A percentile compares a stretch with the other conserved stretches of the same genome.
These are phyloP conservation scores for Xiphydria camelus DNA, from an alignment of 2,888 invertebrate species.

Conservation along the genomic window DNA sequence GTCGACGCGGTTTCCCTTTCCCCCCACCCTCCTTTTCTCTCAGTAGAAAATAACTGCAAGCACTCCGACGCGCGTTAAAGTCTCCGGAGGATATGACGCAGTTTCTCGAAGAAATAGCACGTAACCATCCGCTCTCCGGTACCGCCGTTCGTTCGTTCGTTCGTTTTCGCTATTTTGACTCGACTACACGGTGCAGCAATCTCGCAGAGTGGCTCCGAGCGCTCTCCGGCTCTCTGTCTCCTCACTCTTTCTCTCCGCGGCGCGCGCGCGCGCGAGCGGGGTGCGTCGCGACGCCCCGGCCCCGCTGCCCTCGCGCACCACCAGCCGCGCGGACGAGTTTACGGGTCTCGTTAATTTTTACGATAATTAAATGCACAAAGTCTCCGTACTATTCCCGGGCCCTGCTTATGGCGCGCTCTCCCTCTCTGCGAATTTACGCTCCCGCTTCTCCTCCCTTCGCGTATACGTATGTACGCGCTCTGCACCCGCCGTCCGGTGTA, in stretches of 20 bases:
- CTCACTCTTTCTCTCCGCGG: slow-evolving; percentile 6
- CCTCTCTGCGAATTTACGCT: too few relatives aligned
- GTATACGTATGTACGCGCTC: too few relatives aligned
- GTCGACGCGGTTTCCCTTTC: too few relatives aligned
- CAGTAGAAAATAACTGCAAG: too few relatives aligned
- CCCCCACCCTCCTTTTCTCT: too few relatives aligned
- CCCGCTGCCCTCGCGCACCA: slow-evolving; percentile 14
- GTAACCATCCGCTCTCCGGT: too few relatives aligned
- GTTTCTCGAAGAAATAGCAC: too few relatives aligned
- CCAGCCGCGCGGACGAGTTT: slow-evolving; percentile 23
- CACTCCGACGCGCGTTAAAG: slow-evolving; percentile 32
- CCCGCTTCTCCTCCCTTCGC: too few relatives aligned
- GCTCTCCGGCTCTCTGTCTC: slow-evolving; percentile 14
- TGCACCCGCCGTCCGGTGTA: too few relatives aligned
- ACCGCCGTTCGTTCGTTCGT: slow-evolving; percentile 26
- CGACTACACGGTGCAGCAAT: slow-evolving; percentile 30
- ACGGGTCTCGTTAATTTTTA: slow-evolving; percentile 28
- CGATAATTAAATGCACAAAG: slow-evolving; percentile 38
- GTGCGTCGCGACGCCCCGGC: slow-evolving; percentile 14
- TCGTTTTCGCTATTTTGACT: slow-evolving; percentile 21
- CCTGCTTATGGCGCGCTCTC: too few relatives aligned
- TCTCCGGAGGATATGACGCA: slow-evolving; percentile 17
- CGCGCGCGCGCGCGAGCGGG: slow-evolving; percentile 2
- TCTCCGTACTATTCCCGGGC: too few relatives aligned
- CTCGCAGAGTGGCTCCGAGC: slow-evolving; percentile 33